Evolutionary conservation across 2,797 vertebrate genomes (phyloP).

Genomic region (Phalanger gymnotis): DNA sequence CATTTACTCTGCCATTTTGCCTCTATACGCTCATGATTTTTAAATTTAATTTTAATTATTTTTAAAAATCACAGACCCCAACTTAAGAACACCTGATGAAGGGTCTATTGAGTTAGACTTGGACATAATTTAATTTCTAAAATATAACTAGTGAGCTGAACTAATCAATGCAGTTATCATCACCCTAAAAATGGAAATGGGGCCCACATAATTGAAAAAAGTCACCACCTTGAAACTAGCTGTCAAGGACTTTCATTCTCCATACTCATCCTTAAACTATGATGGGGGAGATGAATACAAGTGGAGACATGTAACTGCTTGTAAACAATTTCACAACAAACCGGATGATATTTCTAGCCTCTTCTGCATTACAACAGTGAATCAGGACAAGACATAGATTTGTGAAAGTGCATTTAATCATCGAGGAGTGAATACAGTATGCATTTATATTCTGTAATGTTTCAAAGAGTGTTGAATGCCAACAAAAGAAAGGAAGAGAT

Average conservation of each 20-base stretch:
- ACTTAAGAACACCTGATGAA: too few species aligned
- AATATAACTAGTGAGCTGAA: too few species aligned
- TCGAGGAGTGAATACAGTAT: background rate
- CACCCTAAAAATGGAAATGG: background rate
- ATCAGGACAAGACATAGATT: background rate
- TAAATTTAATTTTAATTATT: too few species aligned
- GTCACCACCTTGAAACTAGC: background rate
- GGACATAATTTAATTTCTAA: too few species aligned
- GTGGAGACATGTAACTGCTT: background rate
- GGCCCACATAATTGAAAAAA: background rate
- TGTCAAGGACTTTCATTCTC: background rate
- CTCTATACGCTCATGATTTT: too few species aligned
- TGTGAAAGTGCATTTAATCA: background rate
- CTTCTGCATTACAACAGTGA: background rate
- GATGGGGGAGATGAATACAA: background rate
- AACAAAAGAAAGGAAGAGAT: background rate
- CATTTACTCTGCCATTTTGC: too few species aligned
- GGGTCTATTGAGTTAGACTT: too few species aligned
- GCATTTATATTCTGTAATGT: background rate
- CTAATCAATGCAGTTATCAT: background rate
- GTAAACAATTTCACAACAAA: background rate
- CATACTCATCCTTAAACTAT: background rate
- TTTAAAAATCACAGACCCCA: too few species aligned
- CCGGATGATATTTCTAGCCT: background rate
- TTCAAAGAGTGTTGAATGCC: background rate